phyloP scores from a whole-genome alignment of 2,113 vertebrate species.

The Tupaia chinensis region DNA sequence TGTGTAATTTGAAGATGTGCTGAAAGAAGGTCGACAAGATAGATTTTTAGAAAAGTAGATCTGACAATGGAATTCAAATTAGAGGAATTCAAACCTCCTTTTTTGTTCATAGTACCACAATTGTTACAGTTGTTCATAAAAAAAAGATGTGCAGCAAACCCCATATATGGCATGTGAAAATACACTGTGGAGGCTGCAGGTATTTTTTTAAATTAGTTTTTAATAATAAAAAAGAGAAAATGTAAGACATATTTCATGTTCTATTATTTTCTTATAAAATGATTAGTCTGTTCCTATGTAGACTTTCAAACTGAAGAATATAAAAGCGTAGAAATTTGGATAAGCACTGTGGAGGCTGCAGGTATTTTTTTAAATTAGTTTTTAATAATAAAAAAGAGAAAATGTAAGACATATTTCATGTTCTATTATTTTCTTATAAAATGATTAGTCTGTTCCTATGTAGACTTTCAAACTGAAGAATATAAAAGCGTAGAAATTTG shows the following conservation, averaged over 20 bases:
- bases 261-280: slow-evolving; percentile 5
- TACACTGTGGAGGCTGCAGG: neutral
- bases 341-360: neutral
- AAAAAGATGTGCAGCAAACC: neutral
- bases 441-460: neutral
- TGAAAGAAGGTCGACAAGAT: neutral
- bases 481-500: neutral
- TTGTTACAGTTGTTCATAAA: neutral
- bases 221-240: slow-evolving; percentile 35
- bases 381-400: slow-evolving; percentile 32
- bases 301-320: neutral
- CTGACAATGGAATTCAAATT: slow-evolving; percentile 67
- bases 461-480: neutral
- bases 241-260: neutral
- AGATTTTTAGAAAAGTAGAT: slow-evolving; percentile 62
- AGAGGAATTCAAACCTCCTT: slow-evolving; percentile 22
- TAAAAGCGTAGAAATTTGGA: neutral
- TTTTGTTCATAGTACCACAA: neutral
- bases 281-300: neutral
- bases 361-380: neutral
- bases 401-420: neutral
- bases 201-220: neutral
- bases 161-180: slow-evolving; percentile 3
- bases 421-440: slow-evolving; percentile 1
- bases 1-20: slow-evolving; percentile 58